These are phyloP conservation scores for Fragum fragum DNA, from an alignment of 2,888 invertebrate genomes.

Conservation along the genomic window DNA sequence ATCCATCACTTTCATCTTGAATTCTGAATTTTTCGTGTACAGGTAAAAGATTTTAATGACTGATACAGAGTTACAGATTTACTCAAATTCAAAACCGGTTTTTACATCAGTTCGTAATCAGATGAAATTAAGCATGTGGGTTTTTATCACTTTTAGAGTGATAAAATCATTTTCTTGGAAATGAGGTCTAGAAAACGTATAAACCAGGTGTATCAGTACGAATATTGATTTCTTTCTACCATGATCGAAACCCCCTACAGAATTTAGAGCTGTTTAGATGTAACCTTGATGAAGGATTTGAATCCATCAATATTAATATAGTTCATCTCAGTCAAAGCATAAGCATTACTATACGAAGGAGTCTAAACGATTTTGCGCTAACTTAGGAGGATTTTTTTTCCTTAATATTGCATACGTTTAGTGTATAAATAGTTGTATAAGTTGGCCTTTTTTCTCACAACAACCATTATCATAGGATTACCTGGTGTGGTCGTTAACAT, in stretches of 20 bases:
- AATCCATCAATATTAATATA: too few relatives aligned
- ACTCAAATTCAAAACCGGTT: not conserved
- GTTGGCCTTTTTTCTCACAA: too few relatives aligned
- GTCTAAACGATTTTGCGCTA: too few relatives aligned
- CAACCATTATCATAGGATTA: too few relatives aligned
- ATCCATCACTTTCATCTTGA: too few relatives aligned
- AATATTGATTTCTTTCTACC: not conserved
- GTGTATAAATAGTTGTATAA: too few relatives aligned
- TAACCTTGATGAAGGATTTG: not conserved
- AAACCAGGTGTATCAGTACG: not conserved
- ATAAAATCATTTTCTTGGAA: not conserved
- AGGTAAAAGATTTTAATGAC: not conserved
- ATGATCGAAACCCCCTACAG: not conserved
- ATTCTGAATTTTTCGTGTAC: not conserved
- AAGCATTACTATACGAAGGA: too few relatives aligned
- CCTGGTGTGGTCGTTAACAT: too few relatives aligned
- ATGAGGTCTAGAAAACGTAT: not conserved
- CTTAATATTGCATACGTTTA: too few relatives aligned
- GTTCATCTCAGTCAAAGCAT: too few relatives aligned
- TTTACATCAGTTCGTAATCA: not conserved
- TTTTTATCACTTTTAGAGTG: conserved; percentile 19
- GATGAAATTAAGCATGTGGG: conserved; percentile 16
- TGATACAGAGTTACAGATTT: not conserved
- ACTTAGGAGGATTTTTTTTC: too few relatives aligned
- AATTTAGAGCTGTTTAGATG: not conserved